Percentiles rank a stretch among this genome's conserved stretches.
These are phyloP conservation scores for Lampris incognitus DNA, from an alignment of 2,113 vertebrate genomes.

Conservation along the genomic window DNA sequence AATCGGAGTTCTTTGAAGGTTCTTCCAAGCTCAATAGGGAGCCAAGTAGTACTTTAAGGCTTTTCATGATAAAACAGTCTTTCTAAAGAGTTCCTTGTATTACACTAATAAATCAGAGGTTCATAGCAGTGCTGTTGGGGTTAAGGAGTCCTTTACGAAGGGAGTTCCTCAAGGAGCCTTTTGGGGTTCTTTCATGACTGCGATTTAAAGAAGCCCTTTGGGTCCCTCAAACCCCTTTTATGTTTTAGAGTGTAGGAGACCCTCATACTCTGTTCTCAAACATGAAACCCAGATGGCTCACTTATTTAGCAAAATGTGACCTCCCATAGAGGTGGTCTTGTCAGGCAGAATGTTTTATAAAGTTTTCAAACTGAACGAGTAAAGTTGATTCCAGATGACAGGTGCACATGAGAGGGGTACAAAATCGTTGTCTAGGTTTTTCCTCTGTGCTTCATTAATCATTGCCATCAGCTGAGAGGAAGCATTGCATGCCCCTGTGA, in stretches of 20 bases:
- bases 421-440: conserved; percentile 24
- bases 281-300: too few species aligned
- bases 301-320: neutral
- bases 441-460: conserved; percentile 50
- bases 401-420: neutral
- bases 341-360: neutral
- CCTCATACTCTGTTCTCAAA: neutral
- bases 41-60: conserved; percentile 19
- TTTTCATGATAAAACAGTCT: neutral
- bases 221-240: too few species aligned
- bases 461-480: conserved; percentile 53
- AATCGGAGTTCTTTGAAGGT: conserved; percentile 48
- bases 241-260: neutral
- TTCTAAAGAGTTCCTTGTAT: neutral
- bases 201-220: too few species aligned
- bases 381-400: conserved; percentile 34
- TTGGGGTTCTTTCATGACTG: neutral
- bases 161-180: too few species aligned
- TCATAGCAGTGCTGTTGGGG: neutral
- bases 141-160: neutral
- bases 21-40: conserved; percentile 43
- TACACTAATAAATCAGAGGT: too few species aligned
- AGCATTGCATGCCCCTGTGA: conserved; percentile 34
- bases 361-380: conserved; percentile 8
- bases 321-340: conserved; percentile 11